Evolutionary conservation across 2,888 invertebrate species (phyloP).

Genomic region (Melinaea menophilus): DNA sequence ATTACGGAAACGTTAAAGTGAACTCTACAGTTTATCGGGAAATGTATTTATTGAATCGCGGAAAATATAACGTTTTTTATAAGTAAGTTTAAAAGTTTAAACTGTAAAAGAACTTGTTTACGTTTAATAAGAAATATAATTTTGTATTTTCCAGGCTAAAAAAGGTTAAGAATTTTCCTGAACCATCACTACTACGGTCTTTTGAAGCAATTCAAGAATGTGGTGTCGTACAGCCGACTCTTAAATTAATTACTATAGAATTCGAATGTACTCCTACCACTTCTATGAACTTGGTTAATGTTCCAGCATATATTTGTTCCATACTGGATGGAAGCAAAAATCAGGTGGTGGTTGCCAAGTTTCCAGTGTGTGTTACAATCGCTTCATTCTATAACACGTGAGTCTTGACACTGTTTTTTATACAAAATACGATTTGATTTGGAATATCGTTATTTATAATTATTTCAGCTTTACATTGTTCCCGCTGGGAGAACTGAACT

Average conservation of each 20-base stretch:
- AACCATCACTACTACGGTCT: slow-evolving; percentile 56
- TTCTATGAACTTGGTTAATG: slow-evolving; percentile 62
- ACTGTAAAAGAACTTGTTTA: not conserved
- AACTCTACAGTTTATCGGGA: slow-evolving; percentile 61
- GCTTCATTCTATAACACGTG: slow-evolving; percentile 73
- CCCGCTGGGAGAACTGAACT: slow-evolving; percentile 77
- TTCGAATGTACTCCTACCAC: slow-evolving; percentile 66
- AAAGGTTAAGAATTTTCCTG: slow-evolving; percentile 69
- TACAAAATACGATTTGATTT: not conserved
- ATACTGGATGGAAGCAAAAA: slow-evolving; percentile 65
- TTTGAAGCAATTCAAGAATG: slow-evolving; percentile 57
- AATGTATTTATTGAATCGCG: slow-evolving; percentile 76
- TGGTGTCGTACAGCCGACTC: slow-evolving; percentile 53
- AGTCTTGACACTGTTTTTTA: slow-evolving; percentile 11
- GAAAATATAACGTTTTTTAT: slow-evolving; percentile 76
- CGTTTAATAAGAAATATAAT: not conserved
- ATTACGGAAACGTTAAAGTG: slow-evolving; percentile 79
- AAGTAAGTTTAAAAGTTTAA: slow-evolving; percentile 53
- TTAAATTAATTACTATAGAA: slow-evolving; percentile 52
- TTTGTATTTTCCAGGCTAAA: slow-evolving; percentile 50
- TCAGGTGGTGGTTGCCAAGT: slow-evolving; percentile 69
- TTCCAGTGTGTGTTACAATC: slow-evolving; percentile 64
- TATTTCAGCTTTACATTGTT: slow-evolving; percentile 74
- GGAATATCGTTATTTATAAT: not conserved
- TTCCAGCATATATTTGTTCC: slow-evolving; percentile 64